A percentile compares a stretch with the other conserved stretches of the same genome.
These are phyloP conservation scores for Delphinus delphis DNA, from an alignment of 2,113 vertebrate species.

Conservation along the genomic window DNA sequence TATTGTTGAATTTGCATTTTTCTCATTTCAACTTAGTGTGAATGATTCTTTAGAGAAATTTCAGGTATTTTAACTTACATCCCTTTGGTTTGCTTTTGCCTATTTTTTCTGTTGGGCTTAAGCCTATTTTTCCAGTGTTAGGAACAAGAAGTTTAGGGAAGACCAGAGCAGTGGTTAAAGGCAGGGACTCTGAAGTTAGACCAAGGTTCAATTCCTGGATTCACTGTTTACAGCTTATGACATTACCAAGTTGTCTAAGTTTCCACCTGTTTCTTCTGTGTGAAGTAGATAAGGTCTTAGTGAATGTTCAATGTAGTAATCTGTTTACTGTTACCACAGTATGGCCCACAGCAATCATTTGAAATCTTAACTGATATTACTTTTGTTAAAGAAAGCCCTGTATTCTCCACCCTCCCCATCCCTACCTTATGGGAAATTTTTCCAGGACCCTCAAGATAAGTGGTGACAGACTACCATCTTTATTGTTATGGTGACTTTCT, in stretches of 20 bases:
- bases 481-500: background rate
- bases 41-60: background rate
- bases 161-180: background rate
- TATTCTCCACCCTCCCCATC: background rate
- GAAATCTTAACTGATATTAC: background rate
- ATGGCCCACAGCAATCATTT: background rate
- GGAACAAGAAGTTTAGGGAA: background rate
- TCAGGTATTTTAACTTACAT: background rate
- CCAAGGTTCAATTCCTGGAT: background rate
- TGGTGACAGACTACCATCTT: background rate
- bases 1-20: background rate
- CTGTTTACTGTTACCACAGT: background rate
- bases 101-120: background rate
- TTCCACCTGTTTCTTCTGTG: background rate
- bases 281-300: background rate
- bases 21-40: slow-evolving; percentile 11
- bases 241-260: background rate
- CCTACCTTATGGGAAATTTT: background rate
- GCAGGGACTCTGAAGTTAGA: background rate
- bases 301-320: background rate
- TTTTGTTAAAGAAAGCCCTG: background rate
- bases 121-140: background rate
- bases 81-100: background rate
- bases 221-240: background rate
- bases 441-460: background rate